These are phyloP conservation scores for Corynorhinus townsendii DNA, from an alignment of 2,113 vertebrate species.

Conservation along the genomic window DNA sequence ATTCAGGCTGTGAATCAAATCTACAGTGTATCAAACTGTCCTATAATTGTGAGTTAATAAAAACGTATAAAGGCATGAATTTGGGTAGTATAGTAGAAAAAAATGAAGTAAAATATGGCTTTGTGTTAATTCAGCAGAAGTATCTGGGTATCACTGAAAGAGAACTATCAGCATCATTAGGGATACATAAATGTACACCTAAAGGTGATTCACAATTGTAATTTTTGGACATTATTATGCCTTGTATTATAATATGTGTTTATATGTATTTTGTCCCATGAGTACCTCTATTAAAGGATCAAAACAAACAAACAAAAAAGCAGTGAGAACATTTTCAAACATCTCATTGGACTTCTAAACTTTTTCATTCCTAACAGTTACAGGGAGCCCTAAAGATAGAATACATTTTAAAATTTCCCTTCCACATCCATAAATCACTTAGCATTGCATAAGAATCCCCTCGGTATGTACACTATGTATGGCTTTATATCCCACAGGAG, in stretches of 20 bases:
- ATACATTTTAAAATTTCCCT: neutral
- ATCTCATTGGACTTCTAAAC: neutral
- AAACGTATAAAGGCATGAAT: neutral
- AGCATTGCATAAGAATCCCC: neutral
- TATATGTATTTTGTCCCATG: neutral
- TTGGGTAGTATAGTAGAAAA: neutral
- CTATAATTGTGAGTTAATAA: neutral
- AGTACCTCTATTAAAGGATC: neutral
- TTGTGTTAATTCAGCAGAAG: conserved; percentile 2
- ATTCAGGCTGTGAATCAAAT: neutral
- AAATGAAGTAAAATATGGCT: neutral
- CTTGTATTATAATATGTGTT: neutral
- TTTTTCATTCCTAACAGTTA: neutral
- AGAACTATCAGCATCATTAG: neutral
- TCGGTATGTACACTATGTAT: neutral
- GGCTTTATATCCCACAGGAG: neutral
- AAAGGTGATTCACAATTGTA: neutral
- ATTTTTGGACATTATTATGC: neutral
- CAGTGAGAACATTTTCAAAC: neutral
- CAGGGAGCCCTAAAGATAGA: neutral
- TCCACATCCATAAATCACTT: neutral
- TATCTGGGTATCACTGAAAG: neutral
- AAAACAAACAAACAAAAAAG: neutral
- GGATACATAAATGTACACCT: neutral
- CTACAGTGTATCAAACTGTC: neutral